Base-by-base conservation (phyloP, 2,888 invertebrate species). In the Dynastes grantii region DNA sequence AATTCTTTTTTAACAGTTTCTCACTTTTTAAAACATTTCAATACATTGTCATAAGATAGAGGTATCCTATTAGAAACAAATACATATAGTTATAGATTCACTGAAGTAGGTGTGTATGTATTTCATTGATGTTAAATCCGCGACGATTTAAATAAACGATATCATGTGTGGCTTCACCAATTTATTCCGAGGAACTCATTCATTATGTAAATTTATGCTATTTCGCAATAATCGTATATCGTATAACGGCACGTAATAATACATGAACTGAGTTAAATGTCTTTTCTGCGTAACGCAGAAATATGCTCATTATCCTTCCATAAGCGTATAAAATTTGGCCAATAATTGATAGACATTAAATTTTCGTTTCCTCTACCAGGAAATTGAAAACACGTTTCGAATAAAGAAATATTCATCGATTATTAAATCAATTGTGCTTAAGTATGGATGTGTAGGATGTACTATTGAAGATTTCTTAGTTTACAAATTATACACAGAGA, bases 121-220 rank as follows among this genome's bases (percentile, higher is more conserved):
- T 11, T 2, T 45, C 11, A 45, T 6, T 2, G 45, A 45, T 45
- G 11, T 45, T 37, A 2, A 37, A 37, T 37, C 37, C 37, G 37
- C 37, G 37, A 37, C 3, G 37, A 5, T 37, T 37, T 67, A 45
- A 45, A 45, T 45, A 49, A 49, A 11, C 16, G n/a, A 45, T 16
- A 67, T n/a, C 45, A 0, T 40, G 45, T 13, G 13, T 29, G 45
- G 45, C 49, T 22, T 67, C 40, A 49, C 3, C 4, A 45, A n/a
- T 45, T 67, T 40, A 67, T 29, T 67, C 40, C 11, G 37, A 11
- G 13, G 40, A 67, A 70, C 53, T 70, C 29, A 51, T 70, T 70
- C n/a, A 53, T 70, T 70, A 70, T 70, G 53, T 70, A 70, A 70
- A 70, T 51, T 70, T 53, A 51, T 70, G 53, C 2, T 53, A 53